Percentiles rank a stretch among this genome's conserved stretches.
phyloP scores from a whole-genome alignment of 2,113 vertebrate genomes.

The Amphilophus citrinellus region DNA sequence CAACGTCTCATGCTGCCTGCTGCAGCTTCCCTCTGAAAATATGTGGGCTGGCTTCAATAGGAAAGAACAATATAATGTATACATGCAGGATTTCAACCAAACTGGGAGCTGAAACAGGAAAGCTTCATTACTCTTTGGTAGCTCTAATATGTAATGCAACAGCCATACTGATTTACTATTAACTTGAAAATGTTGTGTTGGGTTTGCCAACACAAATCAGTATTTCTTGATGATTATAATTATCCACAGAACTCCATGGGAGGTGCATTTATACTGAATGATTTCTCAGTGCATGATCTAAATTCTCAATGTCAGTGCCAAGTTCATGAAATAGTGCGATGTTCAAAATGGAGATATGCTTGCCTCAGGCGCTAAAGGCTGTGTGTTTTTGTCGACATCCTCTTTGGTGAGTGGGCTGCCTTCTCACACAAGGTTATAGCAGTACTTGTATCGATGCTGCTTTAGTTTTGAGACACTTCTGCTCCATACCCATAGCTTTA shows the following conservation, averaged over 20 bases:
- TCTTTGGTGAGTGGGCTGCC: conserved; percentile 33
- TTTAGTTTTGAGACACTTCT: background rate
- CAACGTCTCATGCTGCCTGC: background rate
- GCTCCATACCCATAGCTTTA: background rate
- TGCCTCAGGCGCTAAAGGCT: conserved; percentile 5
- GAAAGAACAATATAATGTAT: background rate
- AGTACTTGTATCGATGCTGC: conserved; percentile 8
- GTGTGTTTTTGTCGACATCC: conserved; percentile 22
- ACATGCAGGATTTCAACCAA: background rate
- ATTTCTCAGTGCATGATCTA: background rate
- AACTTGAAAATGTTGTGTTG: background rate
- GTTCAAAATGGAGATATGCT: conserved; percentile 19
- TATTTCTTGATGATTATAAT: background rate
- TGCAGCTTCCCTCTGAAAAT: conserved; percentile 12
- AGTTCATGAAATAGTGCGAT: conserved; percentile 13
- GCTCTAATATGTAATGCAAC: background rate
- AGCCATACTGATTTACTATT: background rate
- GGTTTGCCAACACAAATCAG: background rate
- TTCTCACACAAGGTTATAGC: conserved; percentile 20
- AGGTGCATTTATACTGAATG: background rate
- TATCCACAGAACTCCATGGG: background rate
- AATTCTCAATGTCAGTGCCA: background rate
- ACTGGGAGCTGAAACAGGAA: background rate
- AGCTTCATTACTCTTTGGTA: background rate
- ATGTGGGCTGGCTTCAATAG: background rate